Base-by-base conservation (phyloP, 1,140 invertebrate species). In the Heterodera carotae region DNA sequence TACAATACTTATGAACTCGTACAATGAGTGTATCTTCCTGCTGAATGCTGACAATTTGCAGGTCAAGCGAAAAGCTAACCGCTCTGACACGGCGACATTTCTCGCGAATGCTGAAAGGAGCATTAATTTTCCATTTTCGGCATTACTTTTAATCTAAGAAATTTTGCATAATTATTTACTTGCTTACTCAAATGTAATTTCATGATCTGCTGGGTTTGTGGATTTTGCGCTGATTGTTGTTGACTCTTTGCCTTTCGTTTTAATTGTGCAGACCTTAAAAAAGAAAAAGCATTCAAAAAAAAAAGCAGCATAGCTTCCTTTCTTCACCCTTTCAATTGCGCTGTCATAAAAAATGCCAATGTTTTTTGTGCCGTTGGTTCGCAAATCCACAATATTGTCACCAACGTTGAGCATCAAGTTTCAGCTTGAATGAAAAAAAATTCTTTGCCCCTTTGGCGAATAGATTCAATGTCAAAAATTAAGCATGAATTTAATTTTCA, bases 261-360 rank as follows among this genome's bases (percentile, higher is more conserved):
- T 33, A 10, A 74, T 56, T 64, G 56, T 64, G 39, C 72, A 74
- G 34, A 59, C 39, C 72, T 74, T 39, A 2, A 74, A 74, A n/a
- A n/a, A n/a, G n/a, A n/a, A n/a, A n/a, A n/a, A n/a, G n/a, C n/a
- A n/a, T n/a, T n/a, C n/a, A n/a, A n/a, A n/a, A n/a, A n/a, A n/a
- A 72, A 18, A 72, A 27, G 8, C n/a, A 31, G 39, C 10, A 53
- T 36, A 18, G 48, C 25, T 56, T 34, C 12, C n/a, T 12, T 25
- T 60, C 53, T 25, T 27, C 36, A 74, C 72, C 22, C 72, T 31
- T 56, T 64, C 72, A 10, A 36, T 62, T 39, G 64, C 36, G 27
- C 39, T 25, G 59, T 62, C 43, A 36, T 31, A 62, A 22, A 64
- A 74, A 59, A 64, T 59, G 27, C 56, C 56, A 31, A 34, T 62